These are phyloP conservation scores for Entelurus aequoreus DNA, from an alignment of 2,113 vertebrate genomes.

Conservation along the genomic window DNA sequence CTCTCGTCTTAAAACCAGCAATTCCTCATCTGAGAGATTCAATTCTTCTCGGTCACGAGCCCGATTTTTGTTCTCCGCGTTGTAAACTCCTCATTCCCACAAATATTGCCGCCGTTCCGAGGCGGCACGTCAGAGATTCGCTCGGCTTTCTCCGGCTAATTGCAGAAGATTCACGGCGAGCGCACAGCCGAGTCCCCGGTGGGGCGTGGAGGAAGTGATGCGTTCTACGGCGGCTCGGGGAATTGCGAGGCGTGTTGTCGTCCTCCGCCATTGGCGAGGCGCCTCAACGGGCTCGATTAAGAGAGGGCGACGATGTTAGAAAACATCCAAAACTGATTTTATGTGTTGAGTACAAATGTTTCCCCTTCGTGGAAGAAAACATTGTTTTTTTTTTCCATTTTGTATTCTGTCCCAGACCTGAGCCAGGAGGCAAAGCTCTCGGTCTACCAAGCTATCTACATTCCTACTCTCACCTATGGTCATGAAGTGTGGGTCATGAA, in stretches of 20 bases:
- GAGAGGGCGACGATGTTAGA: conserved; percentile 33
- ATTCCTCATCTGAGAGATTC: conserved; percentile 15
- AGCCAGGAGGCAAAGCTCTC: too few species aligned
- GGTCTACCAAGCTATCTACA: too few species aligned
- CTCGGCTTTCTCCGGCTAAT: conserved; percentile 23
- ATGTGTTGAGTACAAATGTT: too few species aligned
- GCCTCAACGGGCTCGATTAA: conserved; percentile 48
- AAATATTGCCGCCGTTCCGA: conserved; percentile 11
- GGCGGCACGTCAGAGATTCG: too few species aligned
- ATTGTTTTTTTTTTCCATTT: too few species aligned
- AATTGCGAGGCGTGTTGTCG: conserved; percentile 23
- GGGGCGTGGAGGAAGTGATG: conserved; percentile 33
- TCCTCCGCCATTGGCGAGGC: conserved; percentile 22
- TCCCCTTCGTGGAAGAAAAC: too few species aligned
- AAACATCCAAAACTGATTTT: too few species aligned
- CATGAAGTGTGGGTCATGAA: too few species aligned
- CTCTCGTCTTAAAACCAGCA: conserved; percentile 13
- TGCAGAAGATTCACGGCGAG: conserved; percentile 34
- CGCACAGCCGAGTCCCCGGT: conserved; percentile 25
- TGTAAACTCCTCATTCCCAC: conserved; percentile 24
- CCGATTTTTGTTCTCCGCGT: conserved; percentile 27
- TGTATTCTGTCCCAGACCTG: too few species aligned
- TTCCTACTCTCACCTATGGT: too few species aligned
- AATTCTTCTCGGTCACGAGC: not conserved
- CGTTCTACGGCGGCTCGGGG: conserved; percentile 18